These are phyloP conservation scores for Tyrophagus putrescentiae DNA, from an alignment of 1,140 invertebrate species.

Conservation along the genomic window DNA sequence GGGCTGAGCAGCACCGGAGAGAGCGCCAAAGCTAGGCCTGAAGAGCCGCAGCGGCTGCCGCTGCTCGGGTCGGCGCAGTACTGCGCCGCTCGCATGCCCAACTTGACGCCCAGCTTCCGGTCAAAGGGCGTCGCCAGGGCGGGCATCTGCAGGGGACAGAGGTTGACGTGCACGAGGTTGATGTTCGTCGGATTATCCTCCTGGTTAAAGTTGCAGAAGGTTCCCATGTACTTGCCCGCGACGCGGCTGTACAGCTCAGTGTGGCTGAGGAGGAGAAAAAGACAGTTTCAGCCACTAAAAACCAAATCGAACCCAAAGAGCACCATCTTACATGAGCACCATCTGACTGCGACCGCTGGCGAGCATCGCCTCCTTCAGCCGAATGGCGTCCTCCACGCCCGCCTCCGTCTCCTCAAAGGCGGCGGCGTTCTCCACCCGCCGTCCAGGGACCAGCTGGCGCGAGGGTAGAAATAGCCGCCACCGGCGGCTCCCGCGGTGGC, in stretches of 20 bases:
- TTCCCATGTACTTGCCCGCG: no score
- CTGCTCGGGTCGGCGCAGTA: neutral
- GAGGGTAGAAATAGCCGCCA: neutral
- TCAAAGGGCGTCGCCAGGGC: neutral
- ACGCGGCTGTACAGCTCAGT: no score
- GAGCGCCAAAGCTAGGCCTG: no score
- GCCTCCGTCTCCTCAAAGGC: neutral
- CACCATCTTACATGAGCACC: neutral
- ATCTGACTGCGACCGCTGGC: neutral
- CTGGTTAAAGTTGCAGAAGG: no score
- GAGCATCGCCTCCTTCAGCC: neutral
- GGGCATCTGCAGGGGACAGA: neutral
- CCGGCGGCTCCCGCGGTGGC: neutral
- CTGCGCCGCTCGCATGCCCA: neutral
- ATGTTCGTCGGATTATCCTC: no score
- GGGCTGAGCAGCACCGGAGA: no score
- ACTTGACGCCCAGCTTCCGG: neutral
- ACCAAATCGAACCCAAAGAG: neutral
- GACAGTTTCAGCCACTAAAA: no score
- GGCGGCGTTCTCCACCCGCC: neutral
- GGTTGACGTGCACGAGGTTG: no score
- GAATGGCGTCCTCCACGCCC: neutral
- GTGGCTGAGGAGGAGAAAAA: no score
- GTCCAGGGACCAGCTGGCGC: neutral
- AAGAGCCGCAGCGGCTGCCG: no score